phyloP scores from a whole-genome alignment of 2,113 vertebrate species.

The Pseudopipra pipra region DNA sequence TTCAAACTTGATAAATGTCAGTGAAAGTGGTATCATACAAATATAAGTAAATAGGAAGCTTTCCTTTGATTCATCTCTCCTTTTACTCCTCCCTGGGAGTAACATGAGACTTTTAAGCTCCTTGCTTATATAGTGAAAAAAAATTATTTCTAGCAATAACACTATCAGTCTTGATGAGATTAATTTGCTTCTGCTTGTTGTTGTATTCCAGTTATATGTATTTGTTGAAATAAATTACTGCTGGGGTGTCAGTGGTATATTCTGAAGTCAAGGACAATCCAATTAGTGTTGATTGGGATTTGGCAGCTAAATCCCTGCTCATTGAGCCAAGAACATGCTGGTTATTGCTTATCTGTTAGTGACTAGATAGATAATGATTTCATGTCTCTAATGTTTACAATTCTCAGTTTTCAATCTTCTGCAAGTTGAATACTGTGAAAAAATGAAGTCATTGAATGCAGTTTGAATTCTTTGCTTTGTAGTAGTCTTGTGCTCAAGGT shows the following conservation, averaged over 20 bases:
- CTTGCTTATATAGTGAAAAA: background rate
- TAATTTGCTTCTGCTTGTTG: background rate
- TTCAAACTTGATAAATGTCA: background rate
- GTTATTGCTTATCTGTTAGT: constrained; percentile 27
- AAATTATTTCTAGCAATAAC: background rate
- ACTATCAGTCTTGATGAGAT: background rate
- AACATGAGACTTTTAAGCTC: background rate
- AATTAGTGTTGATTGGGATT: constrained; percentile 48
- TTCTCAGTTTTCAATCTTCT: background rate
- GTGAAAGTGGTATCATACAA: background rate
- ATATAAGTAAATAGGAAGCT: background rate
- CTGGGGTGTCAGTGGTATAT: background rate
- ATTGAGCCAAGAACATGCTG: constrained; percentile 19
- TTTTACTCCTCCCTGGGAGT: background rate
- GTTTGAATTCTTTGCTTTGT: background rate
- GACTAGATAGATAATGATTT: constrained; percentile 8
- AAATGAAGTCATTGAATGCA: background rate
- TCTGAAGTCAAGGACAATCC: constrained; percentile 35
- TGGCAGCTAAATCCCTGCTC: constrained; percentile 40
- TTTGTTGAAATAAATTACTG: background rate
- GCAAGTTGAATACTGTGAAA: background rate
- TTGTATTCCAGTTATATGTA: background rate
- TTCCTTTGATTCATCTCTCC: background rate
- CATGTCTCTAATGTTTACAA: background rate
- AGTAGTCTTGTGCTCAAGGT: background rate